phyloP scores from a whole-genome alignment of 2,797 vertebrate genomes.

The Mus caroli region DNA sequence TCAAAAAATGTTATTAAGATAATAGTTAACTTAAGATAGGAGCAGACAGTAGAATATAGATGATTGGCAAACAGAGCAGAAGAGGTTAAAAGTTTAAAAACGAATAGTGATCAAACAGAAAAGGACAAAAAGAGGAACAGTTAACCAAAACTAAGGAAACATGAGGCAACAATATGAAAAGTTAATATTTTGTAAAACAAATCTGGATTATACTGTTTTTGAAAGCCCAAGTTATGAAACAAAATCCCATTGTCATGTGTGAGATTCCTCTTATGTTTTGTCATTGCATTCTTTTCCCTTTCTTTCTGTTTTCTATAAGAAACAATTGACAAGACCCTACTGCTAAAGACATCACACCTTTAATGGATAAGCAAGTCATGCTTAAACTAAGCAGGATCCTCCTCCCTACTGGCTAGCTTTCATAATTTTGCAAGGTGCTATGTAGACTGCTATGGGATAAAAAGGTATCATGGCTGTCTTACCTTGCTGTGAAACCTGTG shows the following conservation, averaged over 20 bases:
- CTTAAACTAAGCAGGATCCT: background rate
- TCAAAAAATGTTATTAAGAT: background rate
- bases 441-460: background rate
- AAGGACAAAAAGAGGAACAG: background rate
- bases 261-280: no score
- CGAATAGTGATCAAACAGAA: background rate
- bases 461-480: background rate
- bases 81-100: background rate
- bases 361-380: background rate
- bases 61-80: background rate
- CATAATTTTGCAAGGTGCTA: background rate
- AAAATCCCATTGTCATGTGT: background rate
- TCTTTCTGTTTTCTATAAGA: background rate
- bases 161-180: background rate
- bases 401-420: background rate
- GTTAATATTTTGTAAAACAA: background rate
- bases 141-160: background rate
- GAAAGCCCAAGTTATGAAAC: background rate
- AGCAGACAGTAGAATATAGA: background rate
- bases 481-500: background rate
- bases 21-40: background rate
- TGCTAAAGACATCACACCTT: background rate
- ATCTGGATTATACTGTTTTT: no score
- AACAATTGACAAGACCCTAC: background rate
- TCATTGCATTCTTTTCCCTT: background rate